phyloP scores from a whole-genome alignment of 2,888 invertebrate genomes.

The Cataglyphis rosenhaueri region DNA sequence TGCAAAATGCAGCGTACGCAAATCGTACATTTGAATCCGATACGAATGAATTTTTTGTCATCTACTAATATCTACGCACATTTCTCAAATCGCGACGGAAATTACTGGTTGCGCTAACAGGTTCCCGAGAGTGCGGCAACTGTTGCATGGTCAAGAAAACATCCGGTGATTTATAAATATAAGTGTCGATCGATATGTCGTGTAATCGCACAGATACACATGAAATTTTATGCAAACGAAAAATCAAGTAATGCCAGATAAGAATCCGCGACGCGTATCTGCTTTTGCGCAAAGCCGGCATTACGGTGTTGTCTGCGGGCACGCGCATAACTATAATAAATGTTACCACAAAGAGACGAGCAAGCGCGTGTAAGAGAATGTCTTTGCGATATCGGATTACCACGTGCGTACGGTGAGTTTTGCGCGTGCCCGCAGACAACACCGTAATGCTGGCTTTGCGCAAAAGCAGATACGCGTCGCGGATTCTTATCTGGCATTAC shows the following conservation, averaged over 20 bases:
- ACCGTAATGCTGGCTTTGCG: conserved; percentile 38
- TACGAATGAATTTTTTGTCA: not conserved
- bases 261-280: not conserved
- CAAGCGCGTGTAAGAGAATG: conserved; percentile 53
- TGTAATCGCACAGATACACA: not conserved
- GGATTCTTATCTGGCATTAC: conserved; percentile 26
- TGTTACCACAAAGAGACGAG: conserved; percentile 22
- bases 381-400: conserved; percentile 62
- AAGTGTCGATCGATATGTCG: not conserved
- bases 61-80: not conserved
- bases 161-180: not conserved
- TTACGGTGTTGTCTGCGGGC: conserved; percentile 39
- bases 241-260: conserved; percentile 36
- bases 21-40: not conserved
- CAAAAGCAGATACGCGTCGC: conserved; percentile 36
- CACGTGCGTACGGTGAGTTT: conserved; percentile 56
- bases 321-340: conserved; percentile 41
- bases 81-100: not conserved
- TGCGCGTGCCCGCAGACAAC: conserved; percentile 50
- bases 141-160: not conserved
- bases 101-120: not conserved
- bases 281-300: conserved; percentile 48
- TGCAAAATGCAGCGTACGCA: not conserved
- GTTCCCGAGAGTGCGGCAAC: not conserved
- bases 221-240: conserved; percentile 32